Percentiles rank a stretch among this genome's conserved stretches.
Evolutionary conservation across 2,888 invertebrate species (phyloP).

Genomic region (Plagodis dolabraria): DNA sequence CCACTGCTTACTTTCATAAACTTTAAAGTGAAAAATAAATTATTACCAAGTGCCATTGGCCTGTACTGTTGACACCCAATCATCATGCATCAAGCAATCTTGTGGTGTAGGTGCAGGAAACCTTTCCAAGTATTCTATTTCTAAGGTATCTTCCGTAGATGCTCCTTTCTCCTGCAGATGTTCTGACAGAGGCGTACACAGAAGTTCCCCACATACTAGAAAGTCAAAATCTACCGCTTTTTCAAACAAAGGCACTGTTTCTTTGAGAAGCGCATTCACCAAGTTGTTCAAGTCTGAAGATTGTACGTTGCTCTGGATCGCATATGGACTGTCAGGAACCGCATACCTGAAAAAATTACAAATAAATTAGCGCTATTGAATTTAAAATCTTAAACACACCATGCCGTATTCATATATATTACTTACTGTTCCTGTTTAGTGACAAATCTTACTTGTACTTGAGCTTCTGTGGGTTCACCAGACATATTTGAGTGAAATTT

Average conservation of each 20-base stretch:
- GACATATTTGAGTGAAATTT: slow-evolving; percentile 50
- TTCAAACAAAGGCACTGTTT: slow-evolving; percentile 62
- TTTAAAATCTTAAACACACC: slow-evolving; percentile 2
- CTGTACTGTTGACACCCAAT: slow-evolving; percentile 97
- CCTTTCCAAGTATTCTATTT: slow-evolving; percentile 96
- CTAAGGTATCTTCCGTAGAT: slow-evolving; percentile 93
- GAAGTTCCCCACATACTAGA: slow-evolving; percentile 92
- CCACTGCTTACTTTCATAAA: background rate
- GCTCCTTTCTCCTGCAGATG: slow-evolving; percentile 90
- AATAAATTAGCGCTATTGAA: slow-evolving; percentile 1
- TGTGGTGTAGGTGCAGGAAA: slow-evolving; percentile 96
- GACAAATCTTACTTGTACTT: slow-evolving; percentile 91
- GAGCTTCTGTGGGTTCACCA: slow-evolving; percentile 73
- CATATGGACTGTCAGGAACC: slow-evolving; percentile 93
- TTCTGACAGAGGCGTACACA: slow-evolving; percentile 89
- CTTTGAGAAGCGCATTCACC: slow-evolving; percentile 91
- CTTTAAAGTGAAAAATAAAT: background rate
- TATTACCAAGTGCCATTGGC: slow-evolving; percentile 87
- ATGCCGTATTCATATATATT: slow-evolving; percentile 25
- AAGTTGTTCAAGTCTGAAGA: slow-evolving; percentile 90
- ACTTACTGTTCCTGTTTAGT: slow-evolving; percentile 93
- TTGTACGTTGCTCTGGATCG: slow-evolving; percentile 90
- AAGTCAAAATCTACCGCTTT: slow-evolving; percentile 93
- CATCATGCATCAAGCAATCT: slow-evolving; percentile 96
- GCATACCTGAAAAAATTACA: slow-evolving; percentile 87